These are phyloP conservation scores for Sebastes vulpes DNA, from an alignment of 2,797 vertebrate species.

Conservation along the genomic window DNA sequence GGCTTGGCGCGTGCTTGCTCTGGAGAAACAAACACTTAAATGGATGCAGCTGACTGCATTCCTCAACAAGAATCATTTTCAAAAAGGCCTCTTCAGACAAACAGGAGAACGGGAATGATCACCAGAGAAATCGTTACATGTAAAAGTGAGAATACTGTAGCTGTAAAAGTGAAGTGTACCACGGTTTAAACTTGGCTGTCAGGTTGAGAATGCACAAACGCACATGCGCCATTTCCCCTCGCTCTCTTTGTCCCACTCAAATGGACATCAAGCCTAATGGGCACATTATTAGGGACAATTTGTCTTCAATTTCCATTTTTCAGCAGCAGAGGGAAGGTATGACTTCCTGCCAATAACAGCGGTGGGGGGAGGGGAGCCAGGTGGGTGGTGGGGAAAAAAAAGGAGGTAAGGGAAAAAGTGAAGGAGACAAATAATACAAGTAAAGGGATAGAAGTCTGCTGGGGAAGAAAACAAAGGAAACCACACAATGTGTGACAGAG, in stretches of 20 bases:
- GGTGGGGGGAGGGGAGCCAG: conserved; percentile 10
- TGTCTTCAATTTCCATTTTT: conserved; percentile 65
- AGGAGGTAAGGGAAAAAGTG: neutral
- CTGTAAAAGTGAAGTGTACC: neutral
- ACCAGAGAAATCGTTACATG: conserved; percentile 27
- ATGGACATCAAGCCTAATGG: conserved; percentile 49
- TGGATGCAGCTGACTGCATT: conserved; percentile 73
- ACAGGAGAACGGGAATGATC: conserved; percentile 21
- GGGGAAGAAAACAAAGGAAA: neutral
- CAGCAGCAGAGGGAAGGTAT: conserved; percentile 29
- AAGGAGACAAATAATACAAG: neutral
- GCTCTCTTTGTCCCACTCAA: neutral
- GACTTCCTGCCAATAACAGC: conserved; percentile 49
- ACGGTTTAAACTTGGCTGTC: neutral
- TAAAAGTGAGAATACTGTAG: conserved; percentile 1
- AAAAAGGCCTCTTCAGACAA: conserved; percentile 38
- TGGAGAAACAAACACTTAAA: conserved; percentile 75
- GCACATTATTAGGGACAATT: conserved; percentile 55
- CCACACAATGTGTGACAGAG: neutral
- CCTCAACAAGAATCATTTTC: conserved; percentile 52
- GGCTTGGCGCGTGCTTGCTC: conserved; percentile 59
- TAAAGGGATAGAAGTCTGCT: neutral
- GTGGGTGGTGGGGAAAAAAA: conserved; percentile 5
- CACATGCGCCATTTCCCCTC: neutral
- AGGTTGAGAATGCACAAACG: neutral